Evolutionary conservation across 1,140 invertebrate species (phyloP), one percentile per base, ranked within the genome.

Genomic region (Pissodes strobi): DNA sequence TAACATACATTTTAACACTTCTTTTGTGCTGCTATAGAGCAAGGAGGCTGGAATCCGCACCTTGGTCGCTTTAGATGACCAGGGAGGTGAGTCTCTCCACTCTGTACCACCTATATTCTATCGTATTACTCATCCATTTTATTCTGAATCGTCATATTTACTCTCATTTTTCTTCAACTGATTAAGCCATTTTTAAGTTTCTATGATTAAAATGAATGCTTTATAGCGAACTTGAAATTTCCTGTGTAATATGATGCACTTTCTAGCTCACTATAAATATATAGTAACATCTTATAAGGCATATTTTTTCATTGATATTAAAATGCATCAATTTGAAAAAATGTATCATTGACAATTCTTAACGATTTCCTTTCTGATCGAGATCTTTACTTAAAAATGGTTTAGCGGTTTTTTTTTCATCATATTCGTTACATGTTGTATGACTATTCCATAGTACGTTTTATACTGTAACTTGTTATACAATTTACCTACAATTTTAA

Each of bases 1-100:
- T 79, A 78, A 79, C 78, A 78, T 78, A 74, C 71, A 77, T 79
- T 83, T 79, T 81, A 82, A 80, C 83, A 83, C 83, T 86, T 86
- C 85, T 88, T 88, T 84, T 85, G 83, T 86, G 87, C 87, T 83
- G 85, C 86, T 37, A 48, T 89, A 97, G 94, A 97, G 95, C 88
- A 98, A 98, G 90, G 96, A 98, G 88, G 95, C 95, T 82, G 96
- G 95, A 83, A 96, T 98, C 86, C 93, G 94, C 81, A 97, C 94
- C 86, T 89, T 98, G 88, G 94, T 97, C 84, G 95, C 95, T 86
- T 89, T 98, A 85, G 95, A 98, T 85, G 94, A 97, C 88, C 95
- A 98, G 90, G 95, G 94, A 93, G 95, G 95, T 97, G 90, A 94
- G 90, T 93, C 82, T 81, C 73, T 69, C 68, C 60, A 46, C 8